Percentiles rank a stretch among this genome's conserved stretches.
These are phyloP conservation scores for Arrhamphus sclerolepis DNA, from an alignment of 2,797 vertebrate genomes.

Conservation along the genomic window DNA sequence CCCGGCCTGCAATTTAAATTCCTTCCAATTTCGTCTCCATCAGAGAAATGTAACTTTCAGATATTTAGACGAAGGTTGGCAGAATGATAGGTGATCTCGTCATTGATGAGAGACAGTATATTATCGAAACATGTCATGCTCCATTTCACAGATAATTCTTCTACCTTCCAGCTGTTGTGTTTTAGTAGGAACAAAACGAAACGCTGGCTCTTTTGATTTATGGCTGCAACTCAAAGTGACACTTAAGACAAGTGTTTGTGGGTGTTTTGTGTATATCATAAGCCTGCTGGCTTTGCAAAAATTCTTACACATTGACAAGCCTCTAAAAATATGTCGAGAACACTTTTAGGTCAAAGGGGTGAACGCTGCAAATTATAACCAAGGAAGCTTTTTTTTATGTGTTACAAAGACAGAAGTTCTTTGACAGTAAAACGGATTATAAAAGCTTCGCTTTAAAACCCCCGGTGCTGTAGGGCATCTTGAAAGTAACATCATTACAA, in stretches of 20 bases:
- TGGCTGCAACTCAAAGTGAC: neutral
- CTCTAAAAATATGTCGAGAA: neutral
- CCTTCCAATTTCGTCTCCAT: neutral
- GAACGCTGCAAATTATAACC: slow-evolving; percentile 1
- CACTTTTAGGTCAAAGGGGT: neutral
- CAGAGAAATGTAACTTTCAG: slow-evolving; percentile 2
- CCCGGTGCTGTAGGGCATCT: too few relatives aligned
- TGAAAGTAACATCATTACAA: too few relatives aligned
- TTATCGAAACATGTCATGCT: neutral
- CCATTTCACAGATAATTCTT: neutral
- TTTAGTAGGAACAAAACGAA: neutral
- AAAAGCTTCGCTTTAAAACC: neutral
- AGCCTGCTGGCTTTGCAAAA: slow-evolving; percentile 6
- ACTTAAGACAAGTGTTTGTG: neutral
- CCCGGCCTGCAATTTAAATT: neutral
- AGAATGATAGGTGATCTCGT: neutral
- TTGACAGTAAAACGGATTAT: neutral
- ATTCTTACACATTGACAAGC: slow-evolving; percentile 9
- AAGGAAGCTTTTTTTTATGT: neutral
- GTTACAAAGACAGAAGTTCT: neutral
- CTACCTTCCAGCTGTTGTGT: slow-evolving; percentile 2
- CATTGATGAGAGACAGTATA: neutral
- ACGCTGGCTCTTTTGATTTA: slow-evolving; percentile 8
- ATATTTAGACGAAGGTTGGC: slow-evolving; percentile 6
- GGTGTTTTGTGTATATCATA: slow-evolving; percentile 1